phyloP scores from a whole-genome alignment of 2,888 invertebrate species.

The Prostheceraeus crozeri region DNA sequence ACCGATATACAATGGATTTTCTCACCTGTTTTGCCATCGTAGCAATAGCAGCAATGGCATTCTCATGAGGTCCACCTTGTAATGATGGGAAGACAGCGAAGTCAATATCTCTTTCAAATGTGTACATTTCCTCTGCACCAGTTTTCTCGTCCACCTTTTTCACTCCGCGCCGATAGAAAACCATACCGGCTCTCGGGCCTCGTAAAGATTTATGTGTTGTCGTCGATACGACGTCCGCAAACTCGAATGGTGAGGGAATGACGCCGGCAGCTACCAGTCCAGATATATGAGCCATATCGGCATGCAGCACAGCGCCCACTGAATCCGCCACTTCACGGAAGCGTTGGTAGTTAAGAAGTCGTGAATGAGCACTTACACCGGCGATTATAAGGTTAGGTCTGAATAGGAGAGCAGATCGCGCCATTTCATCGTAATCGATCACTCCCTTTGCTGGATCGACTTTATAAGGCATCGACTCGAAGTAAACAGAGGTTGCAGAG shows the following conservation, averaged over 20 bases:
- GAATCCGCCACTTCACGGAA: conserved; percentile 69
- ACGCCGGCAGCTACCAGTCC: conserved; percentile 81
- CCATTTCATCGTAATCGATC: conserved; percentile 83
- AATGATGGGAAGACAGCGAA: conserved; percentile 82
- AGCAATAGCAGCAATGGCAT: conserved; percentile 73
- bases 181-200: conserved; percentile 60
- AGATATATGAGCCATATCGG: conserved; percentile 91
- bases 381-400: conserved; percentile 87
- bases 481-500: conserved; percentile 92
- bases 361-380: conserved; percentile 80
- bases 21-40: conserved; percentile 27
- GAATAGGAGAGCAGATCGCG: conserved; percentile 73
- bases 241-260: conserved; percentile 79
- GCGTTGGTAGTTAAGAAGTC: conserved; percentile 79
- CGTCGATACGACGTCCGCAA: conserved; percentile 81
- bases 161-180: conserved; percentile 45
- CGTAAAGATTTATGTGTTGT: conserved; percentile 88
- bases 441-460: conserved; percentile 64
- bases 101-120: conserved; percentile 78
- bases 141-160: conserved; percentile 36
- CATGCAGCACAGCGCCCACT: conserved; percentile 75
- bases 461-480: conserved; percentile 96
- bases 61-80: conserved; percentile 94
- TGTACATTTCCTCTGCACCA: conserved; percentile 60
- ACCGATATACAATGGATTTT: too few relatives aligned